phyloP scores from a whole-genome alignment of 92 coral and sea anemone species.

The Phenganax stokvisi region DNA sequence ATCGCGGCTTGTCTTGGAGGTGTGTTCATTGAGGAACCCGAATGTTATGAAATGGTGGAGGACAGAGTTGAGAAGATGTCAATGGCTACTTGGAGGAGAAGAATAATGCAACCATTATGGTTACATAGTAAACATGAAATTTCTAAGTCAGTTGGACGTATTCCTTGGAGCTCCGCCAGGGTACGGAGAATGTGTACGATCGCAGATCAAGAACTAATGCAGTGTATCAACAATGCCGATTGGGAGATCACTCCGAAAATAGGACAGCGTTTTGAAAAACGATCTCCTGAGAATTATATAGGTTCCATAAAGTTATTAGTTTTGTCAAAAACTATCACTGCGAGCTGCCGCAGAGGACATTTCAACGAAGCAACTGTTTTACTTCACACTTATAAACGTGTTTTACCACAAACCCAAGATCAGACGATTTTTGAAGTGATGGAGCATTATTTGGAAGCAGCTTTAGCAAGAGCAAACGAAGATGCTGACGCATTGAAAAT shows the following conservation, averaged over 20 bases:
- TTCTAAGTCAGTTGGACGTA: neutral
- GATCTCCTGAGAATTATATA: neutral
- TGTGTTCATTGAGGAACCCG: constrained; percentile 41
- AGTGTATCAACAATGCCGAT: neutral
- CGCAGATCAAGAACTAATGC: neutral
- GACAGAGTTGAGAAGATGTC: neutral
- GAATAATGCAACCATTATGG: neutral
- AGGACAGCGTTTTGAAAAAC: neutral
- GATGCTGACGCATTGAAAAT: constrained; percentile 4
- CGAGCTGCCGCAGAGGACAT: constrained; percentile 15
- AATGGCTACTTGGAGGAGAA: neutral
- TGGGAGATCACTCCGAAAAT: neutral
- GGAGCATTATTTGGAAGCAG: constrained; percentile 1
- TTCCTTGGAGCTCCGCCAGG: neutral
- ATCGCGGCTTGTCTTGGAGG: constrained; percentile 45
- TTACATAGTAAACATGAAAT: neutral
- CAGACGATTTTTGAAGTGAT: constrained; percentile 25
- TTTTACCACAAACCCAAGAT: constrained; percentile 6
- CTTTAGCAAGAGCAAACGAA: neutral
- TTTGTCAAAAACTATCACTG: constrained; percentile 21
- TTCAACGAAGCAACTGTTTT: constrained; percentile 8
- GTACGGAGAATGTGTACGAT: neutral
- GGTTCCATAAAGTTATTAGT: neutral
- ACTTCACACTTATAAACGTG: neutral
- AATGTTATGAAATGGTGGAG: constrained; percentile 48